A percentile compares a stretch with the other conserved stretches of the same genome.
Evolutionary conservation across 2,797 vertebrate genomes (phyloP).

Genomic region (Amblyopsis hoosieri): DNA sequence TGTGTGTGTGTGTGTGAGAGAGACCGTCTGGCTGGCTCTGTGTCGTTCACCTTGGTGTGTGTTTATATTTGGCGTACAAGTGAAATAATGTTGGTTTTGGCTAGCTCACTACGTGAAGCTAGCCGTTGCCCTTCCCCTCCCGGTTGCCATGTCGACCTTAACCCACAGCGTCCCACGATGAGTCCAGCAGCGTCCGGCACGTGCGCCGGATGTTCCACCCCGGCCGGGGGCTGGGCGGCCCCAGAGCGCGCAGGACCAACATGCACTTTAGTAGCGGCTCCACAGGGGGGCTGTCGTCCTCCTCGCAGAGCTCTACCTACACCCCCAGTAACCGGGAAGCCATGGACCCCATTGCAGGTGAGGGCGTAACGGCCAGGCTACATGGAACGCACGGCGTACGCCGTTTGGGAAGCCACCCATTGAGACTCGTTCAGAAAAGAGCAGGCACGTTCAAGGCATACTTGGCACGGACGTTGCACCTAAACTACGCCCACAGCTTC

Average conservation of each 20-base stretch:
- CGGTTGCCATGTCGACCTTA: slow-evolving; percentile 72
- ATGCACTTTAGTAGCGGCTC: slow-evolving; percentile 99
- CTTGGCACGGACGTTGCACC: no score
- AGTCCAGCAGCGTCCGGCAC: slow-evolving; percentile 98
- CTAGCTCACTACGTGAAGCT: not conserved
- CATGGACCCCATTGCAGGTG: slow-evolving; percentile 99
- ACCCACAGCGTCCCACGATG: slow-evolving; percentile 81
- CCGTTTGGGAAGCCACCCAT: no score
- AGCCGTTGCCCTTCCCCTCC: no score
- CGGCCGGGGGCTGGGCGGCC: slow-evolving; percentile 92
- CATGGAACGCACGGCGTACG: no score
- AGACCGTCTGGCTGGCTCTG: no score
- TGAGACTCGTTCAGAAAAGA: no score
- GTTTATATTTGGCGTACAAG: no score
- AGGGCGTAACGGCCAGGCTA: slow-evolving; percentile 39
- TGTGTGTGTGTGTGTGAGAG: not conserved
- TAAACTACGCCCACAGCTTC: no score
- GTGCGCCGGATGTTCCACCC: slow-evolving; percentile 99
- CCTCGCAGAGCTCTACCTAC: slow-evolving; percentile 98
- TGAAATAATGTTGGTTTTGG: no score
- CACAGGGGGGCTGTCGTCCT: slow-evolving; percentile 90
- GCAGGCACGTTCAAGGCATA: no score
- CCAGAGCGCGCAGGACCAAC: slow-evolving; percentile 97
- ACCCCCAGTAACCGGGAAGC: slow-evolving; percentile 99
- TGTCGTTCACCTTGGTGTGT: no score